Conservation (phyloP, 2,888 invertebrate species). For the Melanargia galathea region DNA sequence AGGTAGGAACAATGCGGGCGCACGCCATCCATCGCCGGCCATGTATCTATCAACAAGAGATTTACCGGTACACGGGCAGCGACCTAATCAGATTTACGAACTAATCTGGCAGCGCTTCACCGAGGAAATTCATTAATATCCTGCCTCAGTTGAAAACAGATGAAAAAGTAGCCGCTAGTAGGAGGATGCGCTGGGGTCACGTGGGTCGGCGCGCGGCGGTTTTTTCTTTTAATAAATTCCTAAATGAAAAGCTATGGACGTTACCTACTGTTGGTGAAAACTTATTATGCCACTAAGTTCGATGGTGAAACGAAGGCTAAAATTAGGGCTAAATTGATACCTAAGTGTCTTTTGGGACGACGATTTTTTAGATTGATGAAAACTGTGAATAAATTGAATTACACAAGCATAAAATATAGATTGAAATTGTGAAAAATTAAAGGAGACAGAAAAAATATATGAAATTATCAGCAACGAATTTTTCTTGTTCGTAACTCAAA, state of each 20-base stretch:
- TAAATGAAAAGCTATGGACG: slow-evolving; percentile 38
- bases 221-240: slow-evolving; percentile 47
- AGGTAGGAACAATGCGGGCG: slow-evolving; percentile 35
- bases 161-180: slow-evolving; percentile 60
- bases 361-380: neutral
- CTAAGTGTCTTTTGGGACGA: neutral
- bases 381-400: no score
- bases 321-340: no score
- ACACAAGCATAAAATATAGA: no score
- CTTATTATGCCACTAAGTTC: slow-evolving; percentile 3
- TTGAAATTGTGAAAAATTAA: no score
- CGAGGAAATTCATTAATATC: slow-evolving; percentile 88
- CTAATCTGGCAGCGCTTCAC: slow-evolving; percentile 84
- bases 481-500: no score
- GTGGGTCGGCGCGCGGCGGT: slow-evolving; percentile 35
- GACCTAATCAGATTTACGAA: slow-evolving; percentile 85
- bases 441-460: no score
- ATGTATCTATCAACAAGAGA: slow-evolving; percentile 50
- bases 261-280: slow-evolving; percentile 10
- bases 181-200: slow-evolving; percentile 37
- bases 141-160: slow-evolving; percentile 68
- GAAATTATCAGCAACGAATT: no score
- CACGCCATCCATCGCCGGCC: slow-evolving; percentile 41
- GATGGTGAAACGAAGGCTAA: neutral
- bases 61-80: slow-evolving; percentile 52